A percentile compares a stretch with the other conserved stretches of the same genome.
These are phyloP conservation scores for Pseudorhiza aurosa DNA, from an alignment of 30 jellyfish, hydroid and myxozoan species.

Conservation along the genomic window DNA sequence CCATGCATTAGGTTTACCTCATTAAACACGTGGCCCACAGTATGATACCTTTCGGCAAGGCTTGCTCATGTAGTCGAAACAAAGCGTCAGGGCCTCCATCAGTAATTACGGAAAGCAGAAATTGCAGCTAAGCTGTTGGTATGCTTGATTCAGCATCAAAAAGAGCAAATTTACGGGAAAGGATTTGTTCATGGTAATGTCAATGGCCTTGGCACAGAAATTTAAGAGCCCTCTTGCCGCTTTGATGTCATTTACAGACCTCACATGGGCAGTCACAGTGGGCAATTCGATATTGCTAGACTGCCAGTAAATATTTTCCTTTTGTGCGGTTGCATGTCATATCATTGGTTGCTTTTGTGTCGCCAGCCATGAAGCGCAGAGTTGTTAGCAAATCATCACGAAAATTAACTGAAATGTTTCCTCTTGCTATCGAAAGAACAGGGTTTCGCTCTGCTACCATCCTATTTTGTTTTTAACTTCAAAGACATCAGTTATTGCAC, in stretches of 20 bases:
- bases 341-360: slow-evolving; percentile 14
- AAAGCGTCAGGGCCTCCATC: slow-evolving; percentile 54
- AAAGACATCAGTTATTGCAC: slow-evolving; percentile 19
- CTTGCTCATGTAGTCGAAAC: slow-evolving; percentile 36
- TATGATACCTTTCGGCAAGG: slow-evolving; percentile 6
- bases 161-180: slow-evolving; percentile 50
- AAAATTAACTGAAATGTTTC: slow-evolving; percentile 4
- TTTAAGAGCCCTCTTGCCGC: slow-evolving; percentile 33
- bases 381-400: slow-evolving; percentile 5
- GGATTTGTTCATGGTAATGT: slow-evolving; percentile 50
- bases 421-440: slow-evolving; percentile 5
- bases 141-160: slow-evolving; percentile 29
- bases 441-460: slow-evolving; percentile 20
- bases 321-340: slow-evolving; percentile 3
- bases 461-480: slow-evolving; percentile 17
- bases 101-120: slow-evolving; percentile 21
- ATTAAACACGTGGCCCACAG: slow-evolving; percentile 29
- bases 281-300: slow-evolving; percentile 55
- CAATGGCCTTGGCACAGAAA: slow-evolving; percentile 52
- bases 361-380: slow-evolving; percentile 6
- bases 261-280: slow-evolving; percentile 48
- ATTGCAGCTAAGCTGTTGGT: slow-evolving; percentile 36
- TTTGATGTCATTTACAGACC: slow-evolving; percentile 17
- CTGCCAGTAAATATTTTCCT: slow-evolving; percentile 30
- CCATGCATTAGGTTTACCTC: slow-evolving; percentile 58